Conservation (phyloP, 2,888 invertebrate genomes). For the Agrotis clavis region DNA sequence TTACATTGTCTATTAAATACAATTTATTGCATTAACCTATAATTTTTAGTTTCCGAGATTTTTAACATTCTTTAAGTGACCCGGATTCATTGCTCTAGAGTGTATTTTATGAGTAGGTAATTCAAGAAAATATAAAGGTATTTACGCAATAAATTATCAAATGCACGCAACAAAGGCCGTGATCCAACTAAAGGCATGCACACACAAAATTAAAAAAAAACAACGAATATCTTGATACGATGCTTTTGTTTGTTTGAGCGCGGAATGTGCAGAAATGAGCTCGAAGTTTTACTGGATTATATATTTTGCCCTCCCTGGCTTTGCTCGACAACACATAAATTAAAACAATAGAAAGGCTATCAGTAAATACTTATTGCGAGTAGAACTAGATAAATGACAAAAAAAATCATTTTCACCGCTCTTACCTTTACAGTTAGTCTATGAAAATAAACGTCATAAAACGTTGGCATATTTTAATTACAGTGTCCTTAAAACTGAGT, state of each 20-base stretch:
- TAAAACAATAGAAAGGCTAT: too few relatives aligned
- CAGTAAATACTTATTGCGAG: too few relatives aligned
- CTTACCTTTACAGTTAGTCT: too few relatives aligned
- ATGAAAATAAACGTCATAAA: conserved; percentile 3
- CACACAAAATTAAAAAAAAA: conserved; percentile 54
- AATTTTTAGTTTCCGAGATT: too few relatives aligned
- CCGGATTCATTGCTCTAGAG: too few relatives aligned
- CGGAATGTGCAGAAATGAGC: conserved; percentile 71
- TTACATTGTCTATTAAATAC: too few relatives aligned
- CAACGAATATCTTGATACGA: conserved; percentile 59
- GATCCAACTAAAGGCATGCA: conserved; percentile 52
- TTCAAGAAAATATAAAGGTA: conserved; percentile 35
- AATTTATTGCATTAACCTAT: too few relatives aligned
- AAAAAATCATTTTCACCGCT: not conserved
- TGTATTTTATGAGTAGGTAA: too few relatives aligned
- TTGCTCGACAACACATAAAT: too few relatives aligned
- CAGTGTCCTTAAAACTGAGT: conserved; percentile 12
- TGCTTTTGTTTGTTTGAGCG: conserved; percentile 73
- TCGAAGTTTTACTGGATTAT: too few relatives aligned
- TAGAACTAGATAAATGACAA: not conserved
- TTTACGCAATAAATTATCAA: conserved; percentile 48
- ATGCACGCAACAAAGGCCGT: conserved; percentile 43
- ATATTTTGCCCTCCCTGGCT: too few relatives aligned
- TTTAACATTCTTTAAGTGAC: too few relatives aligned
- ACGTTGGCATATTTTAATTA: conserved; percentile 9